phyloP scores from a whole-genome alignment of 2,888 invertebrate genomes.

The Salpingus planirostris region DNA sequence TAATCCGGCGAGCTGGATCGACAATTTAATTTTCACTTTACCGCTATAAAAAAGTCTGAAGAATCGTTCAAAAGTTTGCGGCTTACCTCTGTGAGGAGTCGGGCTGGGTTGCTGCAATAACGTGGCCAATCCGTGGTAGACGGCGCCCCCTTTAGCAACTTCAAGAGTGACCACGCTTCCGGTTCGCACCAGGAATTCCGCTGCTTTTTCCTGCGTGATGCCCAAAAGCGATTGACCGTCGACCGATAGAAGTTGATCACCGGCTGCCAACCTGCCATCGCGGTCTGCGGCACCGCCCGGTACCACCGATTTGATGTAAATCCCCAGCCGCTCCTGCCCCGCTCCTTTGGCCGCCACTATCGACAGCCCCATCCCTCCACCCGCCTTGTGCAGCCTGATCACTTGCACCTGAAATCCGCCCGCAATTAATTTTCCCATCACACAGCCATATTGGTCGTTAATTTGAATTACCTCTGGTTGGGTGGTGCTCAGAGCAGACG shows the following conservation, averaged over 20 bases:
- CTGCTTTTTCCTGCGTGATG: conserved; percentile 80
- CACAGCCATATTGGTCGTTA: too few species aligned
- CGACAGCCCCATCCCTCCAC: conserved; percentile 95
- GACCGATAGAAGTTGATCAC: conserved; percentile 93
- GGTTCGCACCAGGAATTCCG: conserved; percentile 89
- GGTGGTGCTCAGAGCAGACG: conserved; percentile 37
- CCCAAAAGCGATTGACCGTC: conserved; percentile 78
- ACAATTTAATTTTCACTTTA: too few species aligned
- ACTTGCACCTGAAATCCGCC: conserved; percentile 50
- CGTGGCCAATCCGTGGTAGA: conserved; percentile 91
- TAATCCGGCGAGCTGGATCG: too few species aligned
- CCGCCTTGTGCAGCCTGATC: conserved; percentile 86
- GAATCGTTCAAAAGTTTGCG: too few species aligned
- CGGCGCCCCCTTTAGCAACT: conserved; percentile 96
- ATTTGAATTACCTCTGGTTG: conserved; percentile 44
- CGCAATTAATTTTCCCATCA: too few species aligned
- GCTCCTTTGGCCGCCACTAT: conserved; percentile 89
- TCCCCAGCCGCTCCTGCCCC: conserved; percentile 63
- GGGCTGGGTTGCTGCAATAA: conserved; percentile 87
- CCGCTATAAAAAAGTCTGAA: too few species aligned
- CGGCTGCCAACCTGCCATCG: conserved; percentile 91
- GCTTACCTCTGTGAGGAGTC: conserved; percentile 65
- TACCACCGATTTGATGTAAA: conserved; percentile 98
- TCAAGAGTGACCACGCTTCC: conserved; percentile 90
- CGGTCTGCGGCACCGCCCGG: conserved; percentile 86